phyloP scores from a whole-genome alignment of 2,797 vertebrate genomes.

The Tinamus major region DNA sequence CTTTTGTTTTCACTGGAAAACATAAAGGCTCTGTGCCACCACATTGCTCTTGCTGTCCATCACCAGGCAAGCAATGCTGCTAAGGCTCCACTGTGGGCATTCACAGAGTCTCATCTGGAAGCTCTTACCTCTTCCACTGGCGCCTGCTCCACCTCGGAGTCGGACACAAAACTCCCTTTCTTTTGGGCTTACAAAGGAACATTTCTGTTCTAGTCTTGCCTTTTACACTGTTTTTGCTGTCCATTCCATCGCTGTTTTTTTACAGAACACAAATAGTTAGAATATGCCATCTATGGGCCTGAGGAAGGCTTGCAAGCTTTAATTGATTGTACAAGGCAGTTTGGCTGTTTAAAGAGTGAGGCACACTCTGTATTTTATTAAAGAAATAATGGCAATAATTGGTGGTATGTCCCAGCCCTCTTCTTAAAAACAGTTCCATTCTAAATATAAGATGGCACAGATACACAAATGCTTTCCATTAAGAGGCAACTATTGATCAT shows the following conservation, averaged over 20 bases:
- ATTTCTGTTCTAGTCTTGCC: not conserved
- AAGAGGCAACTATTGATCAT: not conserved
- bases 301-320: conserved; percentile 49
- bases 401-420: not conserved
- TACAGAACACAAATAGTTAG: conserved; percentile 39
- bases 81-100: not conserved
- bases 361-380: conserved; percentile 25
- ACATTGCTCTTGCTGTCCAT: not conserved
- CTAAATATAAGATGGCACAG: conserved; percentile 24
- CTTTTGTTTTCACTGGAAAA: conserved; percentile 25
- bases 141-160: not conserved
- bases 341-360: conserved; percentile 23
- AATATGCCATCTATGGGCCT: conserved; percentile 74
- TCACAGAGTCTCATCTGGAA: not conserved
- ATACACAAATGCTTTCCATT: not conserved
- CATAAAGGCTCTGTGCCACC: not conserved
- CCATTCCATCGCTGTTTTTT: not conserved
- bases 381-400: not conserved
- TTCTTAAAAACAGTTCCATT: not conserved
- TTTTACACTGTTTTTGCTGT: not conserved
- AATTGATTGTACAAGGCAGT: not conserved
- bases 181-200: not conserved
- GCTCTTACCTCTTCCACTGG: not conserved
- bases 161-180: not conserved
- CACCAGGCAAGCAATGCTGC: not conserved